Conservation (phyloP, 1,140 invertebrate genomes). For the Streblospio benedicti region DNA sequence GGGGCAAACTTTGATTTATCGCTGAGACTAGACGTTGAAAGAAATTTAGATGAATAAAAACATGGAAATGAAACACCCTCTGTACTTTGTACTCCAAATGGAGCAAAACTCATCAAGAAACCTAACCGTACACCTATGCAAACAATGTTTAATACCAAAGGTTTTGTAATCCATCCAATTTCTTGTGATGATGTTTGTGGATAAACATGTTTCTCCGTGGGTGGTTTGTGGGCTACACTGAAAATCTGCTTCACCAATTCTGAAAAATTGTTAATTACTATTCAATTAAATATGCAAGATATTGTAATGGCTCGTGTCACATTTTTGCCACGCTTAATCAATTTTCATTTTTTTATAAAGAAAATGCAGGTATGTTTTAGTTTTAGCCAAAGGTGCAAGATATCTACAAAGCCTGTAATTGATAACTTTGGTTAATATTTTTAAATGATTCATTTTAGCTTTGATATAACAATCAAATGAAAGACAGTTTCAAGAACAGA, state of each 20-base stretch:
- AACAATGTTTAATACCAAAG: conserved; percentile 8
- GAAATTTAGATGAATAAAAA: neutral
- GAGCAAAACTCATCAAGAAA: neutral
- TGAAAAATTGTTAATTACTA: neutral
- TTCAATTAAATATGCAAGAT: neutral
- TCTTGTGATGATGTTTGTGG: conserved; percentile 20
- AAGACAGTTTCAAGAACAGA: too few relatives aligned
- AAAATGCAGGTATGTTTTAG: neutral
- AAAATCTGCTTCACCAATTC: conserved; percentile 12
- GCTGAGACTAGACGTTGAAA: neutral
- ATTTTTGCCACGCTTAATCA: too few relatives aligned
- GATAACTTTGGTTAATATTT: too few relatives aligned
- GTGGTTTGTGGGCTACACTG: conserved; percentile 12
- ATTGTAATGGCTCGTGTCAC: too few relatives aligned
- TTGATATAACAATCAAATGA: too few relatives aligned
- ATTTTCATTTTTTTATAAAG: neutral
- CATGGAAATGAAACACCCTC: neutral
- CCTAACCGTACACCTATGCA: neutral
- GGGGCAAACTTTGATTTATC: too few relatives aligned
- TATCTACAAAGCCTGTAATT: neutral
- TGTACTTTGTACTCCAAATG: neutral
- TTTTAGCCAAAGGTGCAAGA: neutral
- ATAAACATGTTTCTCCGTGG: conserved; percentile 15
- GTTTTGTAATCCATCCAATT: conserved; percentile 20
- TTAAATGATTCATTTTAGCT: too few relatives aligned